Evolutionary conservation across 1,140 invertebrate species (phyloP), one percentile per base, ranked within the genome.

Genomic region (Drosophila baimaii): DNA sequence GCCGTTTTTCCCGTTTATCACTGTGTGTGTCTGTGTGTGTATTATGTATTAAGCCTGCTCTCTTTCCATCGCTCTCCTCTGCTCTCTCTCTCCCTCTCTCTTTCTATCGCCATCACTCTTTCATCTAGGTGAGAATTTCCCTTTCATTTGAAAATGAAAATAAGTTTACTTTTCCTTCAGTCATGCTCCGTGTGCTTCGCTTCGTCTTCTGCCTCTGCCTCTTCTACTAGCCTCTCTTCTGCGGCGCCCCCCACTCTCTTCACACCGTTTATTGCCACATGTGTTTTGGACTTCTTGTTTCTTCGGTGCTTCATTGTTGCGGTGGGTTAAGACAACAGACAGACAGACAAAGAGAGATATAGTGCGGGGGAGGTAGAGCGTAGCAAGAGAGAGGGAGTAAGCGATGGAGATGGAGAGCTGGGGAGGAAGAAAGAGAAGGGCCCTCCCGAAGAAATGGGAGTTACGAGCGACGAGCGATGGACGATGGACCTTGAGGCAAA

Each of bases 101-200:
- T 8, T 33, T 37, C 59, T 41, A 29, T 29, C 29, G 17, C 23
- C 71, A 57, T 76, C 47, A 46, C 47, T 31, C 61, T 66, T 77
- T 78, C 77, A 83, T 84, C 85, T 89, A 79, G 84, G 81, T 88
- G 89, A 91, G 89, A 91, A 89, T 91, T 91, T 91, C 89, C 89
- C 89, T 91, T 91, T 91, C 89, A 91, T 91, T 90, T 91, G 89
- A 91, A 90, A 91, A 91, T 82, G 89, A 91, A 91, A 91, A 91
- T 90, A 85, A 77, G 78, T 90, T 90, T 90, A 81, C 86, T 90
- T 86, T 90, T 90, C 83, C 77, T 82, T 80, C 63, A 58, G 64
- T 78, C 49, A 58, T 74, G 71, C 65, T 57, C 6, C 51, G 51
- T 56, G 44, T 59, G 66, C 59, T 41, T 70, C 21, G 66, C 59